These are phyloP conservation scores for Acyrthosiphon pisum DNA, from an alignment of 1,140 invertebrate genomes.

Conservation along the genomic window DNA sequence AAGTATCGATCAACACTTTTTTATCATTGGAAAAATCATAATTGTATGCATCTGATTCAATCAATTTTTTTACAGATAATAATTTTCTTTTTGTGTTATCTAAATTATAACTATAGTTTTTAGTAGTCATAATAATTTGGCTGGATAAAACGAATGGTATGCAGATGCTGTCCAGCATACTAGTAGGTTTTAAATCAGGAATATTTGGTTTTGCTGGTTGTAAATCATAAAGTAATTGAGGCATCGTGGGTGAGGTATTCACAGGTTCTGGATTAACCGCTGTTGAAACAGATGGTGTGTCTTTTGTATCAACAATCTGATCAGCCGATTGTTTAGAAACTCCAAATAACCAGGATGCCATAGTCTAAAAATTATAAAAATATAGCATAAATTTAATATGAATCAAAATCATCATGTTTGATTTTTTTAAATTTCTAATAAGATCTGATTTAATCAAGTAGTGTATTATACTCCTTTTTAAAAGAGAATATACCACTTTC, in stretches of 20 bases:
- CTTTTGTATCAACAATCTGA: neutral
- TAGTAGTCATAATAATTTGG: neutral
- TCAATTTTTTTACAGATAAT: constrained; percentile 12
- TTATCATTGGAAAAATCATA: constrained; percentile 55
- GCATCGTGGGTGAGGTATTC: neutral
- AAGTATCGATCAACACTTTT: neutral
- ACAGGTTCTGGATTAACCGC: neutral
- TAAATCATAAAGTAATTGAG: constrained; percentile 2
- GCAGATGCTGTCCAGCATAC: constrained; percentile 46
- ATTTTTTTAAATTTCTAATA: neutral
- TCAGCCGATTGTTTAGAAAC: constrained; percentile 34
- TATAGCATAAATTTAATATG: neutral
- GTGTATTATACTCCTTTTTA: too few species aligned
- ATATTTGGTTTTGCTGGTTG: neutral
- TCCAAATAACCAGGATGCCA: constrained; percentile 49
- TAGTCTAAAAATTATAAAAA: neutral
- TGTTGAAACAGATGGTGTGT: neutral
- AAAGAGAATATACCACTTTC: too few species aligned
- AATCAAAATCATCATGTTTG: neutral
- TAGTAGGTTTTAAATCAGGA: neutral
- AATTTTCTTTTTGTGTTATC: neutral
- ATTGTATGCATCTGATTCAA: constrained; percentile 20
- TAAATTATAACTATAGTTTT: neutral
- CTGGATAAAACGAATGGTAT: constrained; percentile 21
- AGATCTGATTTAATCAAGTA: neutral